Conservation (phyloP, 1,140 invertebrate species). For the Ceratosolen solmsi region DNA sequence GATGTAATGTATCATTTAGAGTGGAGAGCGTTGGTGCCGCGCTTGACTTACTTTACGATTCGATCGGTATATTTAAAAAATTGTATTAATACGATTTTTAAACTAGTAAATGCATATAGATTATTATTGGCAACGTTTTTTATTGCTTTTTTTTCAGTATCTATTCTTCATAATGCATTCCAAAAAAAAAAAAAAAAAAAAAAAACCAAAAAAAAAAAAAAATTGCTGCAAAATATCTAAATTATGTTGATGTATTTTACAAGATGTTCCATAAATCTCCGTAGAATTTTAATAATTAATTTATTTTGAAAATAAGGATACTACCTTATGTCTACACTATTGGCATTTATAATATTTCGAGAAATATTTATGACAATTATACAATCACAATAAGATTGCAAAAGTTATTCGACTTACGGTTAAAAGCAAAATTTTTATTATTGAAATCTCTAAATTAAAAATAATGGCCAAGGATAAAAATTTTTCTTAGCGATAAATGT, state of each 20-base stretch:
- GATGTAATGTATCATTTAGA: too few relatives aligned
- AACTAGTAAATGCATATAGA: too few relatives aligned
- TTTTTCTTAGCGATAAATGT: background rate
- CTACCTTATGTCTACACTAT: background rate
- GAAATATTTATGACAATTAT: background rate
- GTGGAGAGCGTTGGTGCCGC: too few relatives aligned
- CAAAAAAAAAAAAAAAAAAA: too few relatives aligned
- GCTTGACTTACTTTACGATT: too few relatives aligned
- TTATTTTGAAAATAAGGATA: background rate
- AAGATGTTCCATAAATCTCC: background rate
- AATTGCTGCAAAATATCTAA: too few relatives aligned
- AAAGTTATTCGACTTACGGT: background rate
- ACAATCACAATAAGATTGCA: background rate
- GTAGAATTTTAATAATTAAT: background rate
- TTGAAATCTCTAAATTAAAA: constrained; percentile 20
- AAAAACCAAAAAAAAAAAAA: too few relatives aligned
- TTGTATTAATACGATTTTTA: too few relatives aligned
- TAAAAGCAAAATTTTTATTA: background rate
- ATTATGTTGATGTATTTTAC: background rate
- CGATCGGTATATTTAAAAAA: too few relatives aligned
- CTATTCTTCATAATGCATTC: too few relatives aligned
- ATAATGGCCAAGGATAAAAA: background rate
- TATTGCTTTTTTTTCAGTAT: too few relatives aligned
- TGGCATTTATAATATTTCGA: background rate
- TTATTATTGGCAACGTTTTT: too few relatives aligned